These are phyloP conservation scores for Nesometra sesokonis DNA, from an alignment of 35 echinoderm and acorn worm genomes.

Conservation along the genomic window DNA sequence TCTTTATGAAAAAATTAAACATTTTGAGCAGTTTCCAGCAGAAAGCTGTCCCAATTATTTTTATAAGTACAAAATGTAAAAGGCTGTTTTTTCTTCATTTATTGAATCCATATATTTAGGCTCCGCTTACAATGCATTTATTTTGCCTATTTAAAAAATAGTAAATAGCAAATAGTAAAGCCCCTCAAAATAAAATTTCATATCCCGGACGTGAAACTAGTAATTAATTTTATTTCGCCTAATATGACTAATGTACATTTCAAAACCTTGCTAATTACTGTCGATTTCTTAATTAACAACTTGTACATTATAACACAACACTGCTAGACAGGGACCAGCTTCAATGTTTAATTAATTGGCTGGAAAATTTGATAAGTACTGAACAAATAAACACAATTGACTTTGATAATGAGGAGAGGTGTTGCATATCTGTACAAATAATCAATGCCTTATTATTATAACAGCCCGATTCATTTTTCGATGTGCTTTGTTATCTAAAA, in stretches of 20 bases:
- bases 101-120: too few species aligned
- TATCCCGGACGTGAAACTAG: too few species aligned
- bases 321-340: background rate
- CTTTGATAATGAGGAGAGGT: background rate
- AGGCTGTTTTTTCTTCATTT: too few species aligned
- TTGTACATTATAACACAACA: background rate
- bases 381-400: background rate
- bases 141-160: too few species aligned
- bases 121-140: too few species aligned
- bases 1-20: too few species aligned
- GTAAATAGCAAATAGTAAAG: too few species aligned
- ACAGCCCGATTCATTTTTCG: background rate
- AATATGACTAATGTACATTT: background rate
- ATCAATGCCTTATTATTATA: background rate
- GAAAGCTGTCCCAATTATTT: too few species aligned
- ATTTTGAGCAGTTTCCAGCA: too few species aligned
- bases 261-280: background rate
- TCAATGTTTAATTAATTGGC: background rate
- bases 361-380: background rate
- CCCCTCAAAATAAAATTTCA: too few species aligned
- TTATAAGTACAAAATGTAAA: too few species aligned
- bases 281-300: background rate
- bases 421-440: background rate
- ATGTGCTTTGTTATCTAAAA: background rate
- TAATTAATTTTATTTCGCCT: too few species aligned